Conservation (phyloP, 1,140 invertebrate species). For the Neodiprion lecontei region DNA sequence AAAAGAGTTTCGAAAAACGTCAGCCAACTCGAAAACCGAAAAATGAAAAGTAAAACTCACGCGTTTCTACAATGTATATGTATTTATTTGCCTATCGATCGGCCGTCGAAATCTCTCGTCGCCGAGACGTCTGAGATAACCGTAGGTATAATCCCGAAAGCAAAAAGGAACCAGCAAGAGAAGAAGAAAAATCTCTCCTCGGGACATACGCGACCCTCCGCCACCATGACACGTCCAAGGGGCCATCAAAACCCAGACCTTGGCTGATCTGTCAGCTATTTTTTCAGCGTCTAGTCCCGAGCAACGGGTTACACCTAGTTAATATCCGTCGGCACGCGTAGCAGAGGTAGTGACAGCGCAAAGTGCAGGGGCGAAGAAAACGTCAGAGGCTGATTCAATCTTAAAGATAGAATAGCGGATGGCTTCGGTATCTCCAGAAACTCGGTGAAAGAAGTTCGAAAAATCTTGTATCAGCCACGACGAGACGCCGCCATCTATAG, state of each 20-base stretch:
- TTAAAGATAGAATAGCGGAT: not conserved
- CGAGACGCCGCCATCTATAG: too few species aligned
- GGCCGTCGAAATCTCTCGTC: not conserved
- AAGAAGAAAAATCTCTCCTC: not conserved
- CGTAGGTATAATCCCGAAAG: too few species aligned
- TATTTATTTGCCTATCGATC: not conserved
- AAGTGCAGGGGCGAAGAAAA: not conserved
- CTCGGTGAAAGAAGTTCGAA: too few species aligned
- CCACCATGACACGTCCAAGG: not conserved
- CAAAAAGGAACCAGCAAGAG: not conserved
- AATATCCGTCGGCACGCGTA: not conserved
- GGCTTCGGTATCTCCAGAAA: too few species aligned
- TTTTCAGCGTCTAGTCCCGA: conserved; percentile 5
- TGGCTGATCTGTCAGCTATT: not conserved
- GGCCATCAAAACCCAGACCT: not conserved
- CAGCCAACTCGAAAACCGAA: too few species aligned
- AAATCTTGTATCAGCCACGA: too few species aligned
- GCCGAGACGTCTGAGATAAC: not conserved
- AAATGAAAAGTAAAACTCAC: too few species aligned
- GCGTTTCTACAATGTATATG: too few species aligned
- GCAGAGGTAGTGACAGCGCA: not conserved
- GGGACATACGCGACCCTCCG: not conserved
- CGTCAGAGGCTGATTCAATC: not conserved
- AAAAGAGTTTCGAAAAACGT: too few species aligned
- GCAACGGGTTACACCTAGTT: not conserved